Conservation (phyloP, 2,888 invertebrate species). For the Diaphora mendica region DNA sequence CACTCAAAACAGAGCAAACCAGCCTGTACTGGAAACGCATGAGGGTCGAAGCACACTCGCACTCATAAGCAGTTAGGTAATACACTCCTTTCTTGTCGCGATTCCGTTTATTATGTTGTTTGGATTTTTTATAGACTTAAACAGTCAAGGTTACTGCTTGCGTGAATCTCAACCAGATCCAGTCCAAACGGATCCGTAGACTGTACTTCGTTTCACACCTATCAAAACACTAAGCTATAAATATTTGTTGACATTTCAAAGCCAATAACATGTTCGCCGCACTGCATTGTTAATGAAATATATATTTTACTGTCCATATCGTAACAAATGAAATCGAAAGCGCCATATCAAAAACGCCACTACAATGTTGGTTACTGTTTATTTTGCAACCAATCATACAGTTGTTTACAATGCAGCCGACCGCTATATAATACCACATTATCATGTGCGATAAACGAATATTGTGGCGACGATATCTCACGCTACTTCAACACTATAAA, state of each 20-base stretch:
- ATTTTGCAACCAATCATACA: constrained; percentile 43
- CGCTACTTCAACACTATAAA: constrained; percentile 48
- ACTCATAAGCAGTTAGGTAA: background rate
- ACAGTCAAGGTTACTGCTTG: background rate
- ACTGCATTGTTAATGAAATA: constrained; percentile 8
- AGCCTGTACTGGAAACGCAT: background rate
- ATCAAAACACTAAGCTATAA: background rate
- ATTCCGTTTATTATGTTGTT: background rate
- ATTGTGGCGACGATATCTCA: constrained; percentile 49
- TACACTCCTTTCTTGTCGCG: background rate
- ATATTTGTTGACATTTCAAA: constrained; percentile 1
- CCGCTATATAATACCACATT: constrained; percentile 42
- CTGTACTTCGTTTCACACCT: background rate
- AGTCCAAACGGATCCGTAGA: background rate
- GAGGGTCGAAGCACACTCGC: background rate
- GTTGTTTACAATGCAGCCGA: constrained; percentile 46
- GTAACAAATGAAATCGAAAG: constrained; percentile 4
- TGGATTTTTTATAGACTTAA: background rate
- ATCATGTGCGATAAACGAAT: constrained; percentile 47
- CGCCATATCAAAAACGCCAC: constrained; percentile 24
- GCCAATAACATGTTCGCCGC: constrained; percentile 1
- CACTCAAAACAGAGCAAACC: background rate
- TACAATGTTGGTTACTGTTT: constrained; percentile 35
- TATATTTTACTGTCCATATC: background rate
- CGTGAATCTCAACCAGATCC: background rate